Conservation (phyloP, 2,113 vertebrate genomes). For the Colinus virginianus region DNA sequence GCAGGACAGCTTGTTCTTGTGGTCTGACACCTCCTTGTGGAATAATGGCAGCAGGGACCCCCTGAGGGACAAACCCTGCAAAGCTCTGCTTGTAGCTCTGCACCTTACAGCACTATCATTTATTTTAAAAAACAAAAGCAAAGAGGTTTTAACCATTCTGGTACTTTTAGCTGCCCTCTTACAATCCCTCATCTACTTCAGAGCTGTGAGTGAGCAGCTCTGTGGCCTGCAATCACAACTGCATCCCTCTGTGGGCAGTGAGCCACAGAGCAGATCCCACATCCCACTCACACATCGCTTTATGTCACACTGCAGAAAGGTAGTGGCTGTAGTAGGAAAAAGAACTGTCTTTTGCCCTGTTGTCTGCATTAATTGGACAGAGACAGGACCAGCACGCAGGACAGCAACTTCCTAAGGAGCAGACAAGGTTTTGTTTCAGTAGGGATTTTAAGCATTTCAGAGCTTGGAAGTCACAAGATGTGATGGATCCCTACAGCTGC, state of each 20-base stretch:
- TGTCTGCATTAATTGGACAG: background rate
- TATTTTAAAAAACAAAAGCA: background rate
- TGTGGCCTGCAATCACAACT: background rate
- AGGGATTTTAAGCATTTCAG: background rate
- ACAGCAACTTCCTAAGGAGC: constrained; percentile 20
- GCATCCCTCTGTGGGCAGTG: background rate
- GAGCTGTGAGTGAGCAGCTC: background rate
- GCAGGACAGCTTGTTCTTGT: background rate
- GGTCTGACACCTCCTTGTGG: background rate
- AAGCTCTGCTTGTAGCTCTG: background rate
- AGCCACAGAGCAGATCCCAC: background rate
- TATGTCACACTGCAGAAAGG: background rate
- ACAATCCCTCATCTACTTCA: background rate
- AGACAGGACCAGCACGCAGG: background rate
- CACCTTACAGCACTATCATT: background rate
- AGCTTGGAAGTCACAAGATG: background rate
- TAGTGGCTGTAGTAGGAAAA: background rate
- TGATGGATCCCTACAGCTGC: background rate
- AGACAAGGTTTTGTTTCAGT: background rate
- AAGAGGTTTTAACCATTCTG: background rate
- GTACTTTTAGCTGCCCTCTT: background rate
- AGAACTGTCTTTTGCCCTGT: background rate
- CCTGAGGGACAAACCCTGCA: background rate
- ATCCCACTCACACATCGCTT: background rate
- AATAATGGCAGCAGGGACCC: background rate